Percentiles rank a stretch among this genome's conserved stretches.
These are phyloP conservation scores for Cinclus cinclus DNA, from an alignment of 2,113 vertebrate species.

Conservation along the genomic window DNA sequence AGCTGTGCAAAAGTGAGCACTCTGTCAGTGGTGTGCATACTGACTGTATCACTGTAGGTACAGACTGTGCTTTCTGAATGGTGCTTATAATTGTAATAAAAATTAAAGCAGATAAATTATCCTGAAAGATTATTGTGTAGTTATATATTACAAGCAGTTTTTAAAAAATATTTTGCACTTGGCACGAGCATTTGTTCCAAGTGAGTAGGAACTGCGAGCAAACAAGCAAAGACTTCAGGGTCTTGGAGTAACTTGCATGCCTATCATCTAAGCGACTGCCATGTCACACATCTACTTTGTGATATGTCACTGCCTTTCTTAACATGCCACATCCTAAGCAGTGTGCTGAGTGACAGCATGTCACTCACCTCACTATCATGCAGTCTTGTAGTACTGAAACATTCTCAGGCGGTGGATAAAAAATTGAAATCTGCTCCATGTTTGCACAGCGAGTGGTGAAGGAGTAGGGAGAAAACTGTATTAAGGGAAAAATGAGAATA, in stretches of 20 bases:
- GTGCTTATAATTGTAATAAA: background rate
- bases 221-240: background rate
- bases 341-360: background rate
- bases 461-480: background rate
- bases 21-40: background rate
- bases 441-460: background rate
- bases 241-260: background rate
- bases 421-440: background rate
- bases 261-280: background rate
- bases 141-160: background rate
- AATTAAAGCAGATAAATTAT: background rate
- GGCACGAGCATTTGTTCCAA: background rate
- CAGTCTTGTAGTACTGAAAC: background rate
- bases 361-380: background rate
- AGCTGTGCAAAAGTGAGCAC: background rate
- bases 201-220: background rate
- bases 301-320: background rate
- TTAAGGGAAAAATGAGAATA: background rate
- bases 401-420: background rate
- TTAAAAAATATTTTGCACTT: background rate
- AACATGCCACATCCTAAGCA: background rate
- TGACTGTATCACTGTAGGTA: background rate
- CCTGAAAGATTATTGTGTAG: background rate
- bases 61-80: background rate
- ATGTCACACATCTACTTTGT: background rate